Percentiles rank a stretch among this genome's conserved stretches.
These are phyloP conservation scores for Noctua janthina DNA, from an alignment of 2,888 invertebrate genomes.

Conservation along the genomic window DNA sequence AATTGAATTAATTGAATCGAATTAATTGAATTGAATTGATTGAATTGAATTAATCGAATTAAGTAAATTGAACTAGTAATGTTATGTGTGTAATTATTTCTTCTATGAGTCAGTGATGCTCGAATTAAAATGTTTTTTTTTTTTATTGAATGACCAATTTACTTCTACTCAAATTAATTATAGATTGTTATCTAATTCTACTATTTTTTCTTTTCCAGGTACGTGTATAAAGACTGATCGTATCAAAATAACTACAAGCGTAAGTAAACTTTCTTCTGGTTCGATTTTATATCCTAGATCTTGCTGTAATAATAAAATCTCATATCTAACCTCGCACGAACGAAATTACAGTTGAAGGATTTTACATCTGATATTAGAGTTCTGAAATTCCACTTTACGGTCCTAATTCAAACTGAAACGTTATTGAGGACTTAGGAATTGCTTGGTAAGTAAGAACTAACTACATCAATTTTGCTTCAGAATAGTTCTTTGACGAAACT, in stretches of 20 bases:
- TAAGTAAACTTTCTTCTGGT: constrained; percentile 13
- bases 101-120: too few relatives aligned
- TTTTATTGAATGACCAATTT: too few relatives aligned
- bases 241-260: constrained; percentile 14
- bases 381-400: constrained; percentile 40
- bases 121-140: too few relatives aligned
- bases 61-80: too few relatives aligned
- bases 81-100: too few relatives aligned
- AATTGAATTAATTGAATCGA: too few relatives aligned
- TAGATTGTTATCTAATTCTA: background rate
- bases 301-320: constrained; percentile 27
- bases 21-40: too few relatives aligned
- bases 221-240: constrained; percentile 28
- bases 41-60: too few relatives aligned
- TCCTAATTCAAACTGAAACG: constrained; percentile 28
- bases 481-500: constrained; percentile 27
- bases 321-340: constrained; percentile 1
- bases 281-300: constrained; percentile 3
- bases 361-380: constrained; percentile 37
- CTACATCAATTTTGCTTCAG: constrained; percentile 33
- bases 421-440: constrained; percentile 42
- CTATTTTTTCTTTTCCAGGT: constrained; percentile 56
- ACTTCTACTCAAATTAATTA: too few relatives aligned
- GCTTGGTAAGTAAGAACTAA: constrained; percentile 44
- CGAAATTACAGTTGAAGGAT: constrained; percentile 36